Evolutionary conservation across 1,140 invertebrate genomes (phyloP), one percentile per base, ranked within the genome.

Genomic region (Drosophila virilis): DNA sequence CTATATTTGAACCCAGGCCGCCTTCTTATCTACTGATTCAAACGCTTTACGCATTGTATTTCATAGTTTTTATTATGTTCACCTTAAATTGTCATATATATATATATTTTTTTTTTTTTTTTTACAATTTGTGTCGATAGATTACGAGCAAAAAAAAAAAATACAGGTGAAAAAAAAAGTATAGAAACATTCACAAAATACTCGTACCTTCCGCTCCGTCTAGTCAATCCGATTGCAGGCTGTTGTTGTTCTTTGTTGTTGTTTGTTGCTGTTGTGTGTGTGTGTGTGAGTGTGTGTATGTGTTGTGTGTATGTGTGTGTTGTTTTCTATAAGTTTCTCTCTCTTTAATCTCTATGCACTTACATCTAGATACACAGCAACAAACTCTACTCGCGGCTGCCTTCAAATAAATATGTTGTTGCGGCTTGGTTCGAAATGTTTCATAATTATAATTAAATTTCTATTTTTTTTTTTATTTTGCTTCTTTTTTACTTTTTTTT

Each of bases 181-280:
- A 69, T 28, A 52, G 57, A 74, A 74, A 68, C 35, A 66, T 72
- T 68, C 65, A 74, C 17, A 74, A 45, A 74, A 74, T 74, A 74
- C 50, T 69, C 51, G 64, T 74, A 68, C 71, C 55, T 74, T 74
- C 57, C 65, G 40, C 57, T 17, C 42, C 32, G 28, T 46, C 28
- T 42, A 28, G 50, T 51, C 50, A 51, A 33, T 51, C 50, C 60
- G 13, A 28, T 48, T 65, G 52, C 13, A 37, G 15, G 52, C 15
- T 35, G 35, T 55, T 22, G 12, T 54, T 33, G 46, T 40, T 58
- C 13, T n/a, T n/a, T n/a, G n/a, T n/a, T n/a, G n/a, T n/a, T n/a
- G n/a, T n/a, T 50, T 57, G 22, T 70, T 64, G 17, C 12, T 46
- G 50, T 42, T 64, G 50, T 64, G 40, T 43, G 8, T 42, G 45